Evolutionary conservation across 1,140 invertebrate genomes (phyloP), one percentile per base, ranked within the genome.

Genomic region (Paraescarpia echinospica): DNA sequence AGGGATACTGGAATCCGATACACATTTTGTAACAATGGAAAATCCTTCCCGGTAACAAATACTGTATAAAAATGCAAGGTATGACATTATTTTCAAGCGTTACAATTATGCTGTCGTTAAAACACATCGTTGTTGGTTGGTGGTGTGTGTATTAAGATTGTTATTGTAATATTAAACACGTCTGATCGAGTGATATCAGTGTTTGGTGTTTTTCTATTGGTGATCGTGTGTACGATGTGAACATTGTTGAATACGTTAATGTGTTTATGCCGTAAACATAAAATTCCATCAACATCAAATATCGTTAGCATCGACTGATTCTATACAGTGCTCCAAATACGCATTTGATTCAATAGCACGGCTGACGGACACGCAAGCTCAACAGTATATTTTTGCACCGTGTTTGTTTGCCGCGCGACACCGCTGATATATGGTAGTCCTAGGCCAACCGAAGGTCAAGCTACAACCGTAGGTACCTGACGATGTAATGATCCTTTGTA

Each of bases 111-210:
- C 59, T 31, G 22, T 77, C 59, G 14, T 77, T 18, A 77, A 77
- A 77, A 6, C 59, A 41, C 41, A 41, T 41, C 27, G 59, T 77
- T 77, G 2, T 77, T 77, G 18, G 22, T 18, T 77, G 59, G 14
- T 77, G 59, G 27, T 77, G 59, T 51, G 48, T 77, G 59, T 77
- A 77, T 27, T 77, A 77, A 77, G 2, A 77, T 27, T 77, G 59
- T 77, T 77, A 77, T 77, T 77, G 59, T 77, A 77, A 77, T 77
- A 77, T 77, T 77, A 77, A 77, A 77, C 14, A 77, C 59, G 59
- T 77, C 59, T 77, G 59, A 77, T 18, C 59, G 59, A 77, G 59
- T 77, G 59, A 77, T 18, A 12, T 77, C 59, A 14, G 59, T 77
- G 59, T 77, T 77, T 77, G 12, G 18, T 77, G 59, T 77, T 77